Evolutionary conservation across 2,888 invertebrate species (phyloP).

Genomic region (Anthrax anthrax): DNA sequence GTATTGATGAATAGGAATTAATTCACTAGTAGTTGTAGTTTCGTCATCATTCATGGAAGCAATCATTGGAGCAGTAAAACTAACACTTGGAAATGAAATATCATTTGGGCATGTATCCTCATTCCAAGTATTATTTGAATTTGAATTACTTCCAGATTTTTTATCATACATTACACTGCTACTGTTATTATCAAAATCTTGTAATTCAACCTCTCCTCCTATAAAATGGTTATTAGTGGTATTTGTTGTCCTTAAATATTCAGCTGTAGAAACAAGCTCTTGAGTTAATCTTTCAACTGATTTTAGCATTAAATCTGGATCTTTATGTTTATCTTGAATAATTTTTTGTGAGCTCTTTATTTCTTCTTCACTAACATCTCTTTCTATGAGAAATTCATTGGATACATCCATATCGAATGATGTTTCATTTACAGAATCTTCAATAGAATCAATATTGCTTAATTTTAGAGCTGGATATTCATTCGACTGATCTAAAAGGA

Average conservation of each 20-base stretch:
- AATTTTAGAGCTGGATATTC: conserved; percentile 35
- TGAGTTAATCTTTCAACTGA: conserved; percentile 50
- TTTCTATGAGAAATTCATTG: conserved; percentile 33
- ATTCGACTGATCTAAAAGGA: conserved; percentile 28
- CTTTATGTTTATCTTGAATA: conserved; percentile 35
- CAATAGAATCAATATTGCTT: conserved; percentile 25
- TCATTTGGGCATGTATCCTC: conserved; percentile 67
- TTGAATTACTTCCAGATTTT: conserved; percentile 5
- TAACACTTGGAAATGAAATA: conserved; percentile 67
- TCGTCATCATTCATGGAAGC: conserved; percentile 51
- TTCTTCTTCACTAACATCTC: conserved; percentile 17
- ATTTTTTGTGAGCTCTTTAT: conserved; percentile 16
- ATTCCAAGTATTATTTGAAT: conserved; percentile 56
- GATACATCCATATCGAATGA: conserved; percentile 36
- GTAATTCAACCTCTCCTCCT: background rate
- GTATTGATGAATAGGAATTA: background rate
- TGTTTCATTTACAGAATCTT: conserved; percentile 34
- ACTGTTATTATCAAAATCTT: conserved; percentile 12
- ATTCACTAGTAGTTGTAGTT: conserved; percentile 9
- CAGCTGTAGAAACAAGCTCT: conserved; percentile 48
- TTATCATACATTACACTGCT: conserved; percentile 8
- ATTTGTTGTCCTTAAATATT: conserved; percentile 39
- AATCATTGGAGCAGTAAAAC: conserved; percentile 56
- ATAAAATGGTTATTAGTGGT: conserved; percentile 15
- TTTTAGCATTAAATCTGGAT: conserved; percentile 53